Conservation (phyloP, 1,140 invertebrate genomes). For the Aphis gossypii region DNA sequence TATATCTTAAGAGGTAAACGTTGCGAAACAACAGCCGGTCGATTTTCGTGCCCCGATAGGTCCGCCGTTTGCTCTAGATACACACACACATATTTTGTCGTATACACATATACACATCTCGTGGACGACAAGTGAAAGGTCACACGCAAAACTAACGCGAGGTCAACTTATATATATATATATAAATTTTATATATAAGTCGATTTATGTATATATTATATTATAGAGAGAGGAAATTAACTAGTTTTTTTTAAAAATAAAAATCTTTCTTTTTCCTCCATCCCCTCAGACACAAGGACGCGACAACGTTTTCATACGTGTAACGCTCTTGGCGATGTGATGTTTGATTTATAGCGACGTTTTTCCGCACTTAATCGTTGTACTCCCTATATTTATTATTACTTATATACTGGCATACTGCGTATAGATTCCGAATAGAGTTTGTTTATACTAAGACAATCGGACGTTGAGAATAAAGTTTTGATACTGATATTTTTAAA, state of each 20-base stretch:
- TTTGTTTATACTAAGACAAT: neutral
- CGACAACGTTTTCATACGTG: neutral
- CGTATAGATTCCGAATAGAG: neutral
- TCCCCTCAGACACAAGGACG: neutral
- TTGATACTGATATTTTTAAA: neutral
- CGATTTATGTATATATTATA: neutral
- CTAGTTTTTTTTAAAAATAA: neutral
- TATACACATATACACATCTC: no score
- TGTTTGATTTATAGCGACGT: neutral
- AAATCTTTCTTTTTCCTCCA: neutral
- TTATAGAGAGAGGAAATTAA: neutral
- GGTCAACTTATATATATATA: neutral
- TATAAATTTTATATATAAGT: neutral
- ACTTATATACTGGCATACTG: neutral
- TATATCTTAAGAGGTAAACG: conserved; percentile 14
- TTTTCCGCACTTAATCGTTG: neutral
- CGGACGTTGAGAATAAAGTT: neutral
- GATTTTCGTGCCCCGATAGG: conserved; percentile 53
- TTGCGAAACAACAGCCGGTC: conserved; percentile 43
- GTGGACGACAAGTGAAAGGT: conserved; percentile 49
- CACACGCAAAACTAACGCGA: conserved; percentile 42
- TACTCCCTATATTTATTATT: neutral
- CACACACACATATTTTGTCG: neutral
- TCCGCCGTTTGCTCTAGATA: conserved; percentile 35
- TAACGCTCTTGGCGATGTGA: neutral